Evolutionary conservation across 2,888 invertebrate genomes (phyloP).

Genomic region (Ophraella communa): DNA sequence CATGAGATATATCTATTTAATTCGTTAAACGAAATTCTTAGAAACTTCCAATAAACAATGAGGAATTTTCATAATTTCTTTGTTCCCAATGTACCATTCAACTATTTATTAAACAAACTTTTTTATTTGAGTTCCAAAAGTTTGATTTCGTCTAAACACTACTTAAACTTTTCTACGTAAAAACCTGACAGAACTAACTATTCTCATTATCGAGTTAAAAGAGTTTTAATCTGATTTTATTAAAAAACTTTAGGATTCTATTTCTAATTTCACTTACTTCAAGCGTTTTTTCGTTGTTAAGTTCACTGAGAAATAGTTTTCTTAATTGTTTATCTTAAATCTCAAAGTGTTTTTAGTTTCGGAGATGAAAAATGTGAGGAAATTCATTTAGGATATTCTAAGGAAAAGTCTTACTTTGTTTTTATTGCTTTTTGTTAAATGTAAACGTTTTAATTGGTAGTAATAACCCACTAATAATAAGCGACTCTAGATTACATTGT

Average conservation of each 20-base stretch:
- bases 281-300: slow-evolving; percentile 7
- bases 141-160: slow-evolving; percentile 5
- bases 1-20: neutral
- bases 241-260: slow-evolving; percentile 32
- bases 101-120: slow-evolving; percentile 14
- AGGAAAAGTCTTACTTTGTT: neutral
- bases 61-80: neutral
- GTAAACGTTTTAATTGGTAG: too few species aligned
- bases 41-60: neutral
- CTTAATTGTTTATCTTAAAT: slow-evolving; percentile 24
- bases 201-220: slow-evolving; percentile 29
- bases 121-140: neutral
- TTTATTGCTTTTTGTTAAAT: too few species aligned
- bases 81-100: neutral
- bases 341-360: slow-evolving; percentile 17
- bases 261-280: slow-evolving; percentile 29
- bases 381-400: neutral
- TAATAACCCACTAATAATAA: too few species aligned
- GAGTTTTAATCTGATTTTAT: slow-evolving; percentile 33
- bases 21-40: neutral
- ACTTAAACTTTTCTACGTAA: neutral
- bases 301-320: slow-evolving; percentile 17
- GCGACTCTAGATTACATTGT: too few species aligned
- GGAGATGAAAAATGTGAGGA: neutral
- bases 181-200: slow-evolving; percentile 24